Evolutionary conservation across 2,797 vertebrate genomes (phyloP), one percentile per base, ranked within the genome.

Genomic region (Xyrichtys novacula): DNA sequence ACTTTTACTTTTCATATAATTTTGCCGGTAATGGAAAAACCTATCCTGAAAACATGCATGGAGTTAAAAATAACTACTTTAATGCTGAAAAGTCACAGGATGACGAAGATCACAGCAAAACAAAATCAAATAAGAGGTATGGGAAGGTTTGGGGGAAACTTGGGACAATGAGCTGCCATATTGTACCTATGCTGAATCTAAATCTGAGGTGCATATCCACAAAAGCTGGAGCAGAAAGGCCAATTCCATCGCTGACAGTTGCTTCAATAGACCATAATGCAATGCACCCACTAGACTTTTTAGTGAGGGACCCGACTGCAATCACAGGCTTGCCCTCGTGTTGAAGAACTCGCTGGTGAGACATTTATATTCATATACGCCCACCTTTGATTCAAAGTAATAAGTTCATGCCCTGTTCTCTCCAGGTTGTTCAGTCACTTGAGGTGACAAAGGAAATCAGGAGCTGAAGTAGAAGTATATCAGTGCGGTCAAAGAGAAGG

Each of bases 381-480:
- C 78, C 70, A 75, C 47, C 60, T 84, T 68, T 79, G 59, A 84
- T 76, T 71, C 31, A 66, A 69, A 60, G 34, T 63, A 81, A 86
- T 82, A 71, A 55, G 72, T 84, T 76, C 69, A 60, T 65, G 67
- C 32, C 63, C 58, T 55, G 40, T 54, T 78, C 67, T 79, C 74
- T 48, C 7, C 42, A 55, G 40, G 60, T 66, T 72, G 14, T 56
- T 66, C 50, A 55, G 62, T 80, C 68, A 65, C 71, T 64, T 75
- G 44, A 36, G 69, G 43, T 74, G 70, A 83, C 52, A 70, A 74
- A 78, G 31, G 49, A 69, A 77, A 78, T 81, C 61, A 54, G 34
- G 68, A 76, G 81, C n/a, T 58, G 17, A 56, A 77, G 28, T 19
- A 55, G 75, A 83, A 71, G 54, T 60, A 36, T 40, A 67, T 74